Percentiles rank a stretch among this genome's conserved stretches.
phyloP scores from a whole-genome alignment of 1,140 invertebrate genomes.

The Drosophila serrata region DNA sequence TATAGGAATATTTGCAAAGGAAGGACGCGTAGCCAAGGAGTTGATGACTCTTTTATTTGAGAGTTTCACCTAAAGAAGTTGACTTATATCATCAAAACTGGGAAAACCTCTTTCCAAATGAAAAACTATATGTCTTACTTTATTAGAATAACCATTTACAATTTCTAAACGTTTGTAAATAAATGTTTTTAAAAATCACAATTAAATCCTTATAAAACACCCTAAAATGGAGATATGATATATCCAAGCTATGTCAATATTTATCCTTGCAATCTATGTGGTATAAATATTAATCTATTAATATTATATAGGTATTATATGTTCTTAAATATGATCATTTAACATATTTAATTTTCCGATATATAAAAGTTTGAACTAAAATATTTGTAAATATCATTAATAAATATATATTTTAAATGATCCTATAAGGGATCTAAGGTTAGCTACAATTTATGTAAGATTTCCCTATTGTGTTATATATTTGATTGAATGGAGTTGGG shows the following conservation, averaged over 20 bases:
- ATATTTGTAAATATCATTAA: no score
- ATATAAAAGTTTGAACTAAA: no score
- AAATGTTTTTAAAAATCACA: neutral
- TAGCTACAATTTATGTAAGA: neutral
- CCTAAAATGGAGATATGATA: no score
- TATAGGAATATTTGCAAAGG: neutral
- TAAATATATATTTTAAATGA: neutral
- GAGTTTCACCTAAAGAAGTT: neutral
- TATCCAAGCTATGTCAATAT: no score
- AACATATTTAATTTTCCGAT: no score
- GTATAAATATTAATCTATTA: no score
- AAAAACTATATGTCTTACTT: neutral
- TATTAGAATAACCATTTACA: no score
- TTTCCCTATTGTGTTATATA: neutral
- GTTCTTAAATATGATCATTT: no score
- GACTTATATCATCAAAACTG: neutral
- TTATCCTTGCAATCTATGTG: no score
- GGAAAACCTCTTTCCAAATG: neutral
- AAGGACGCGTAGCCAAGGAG: slow-evolving; percentile 66
- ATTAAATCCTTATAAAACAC: neutral
- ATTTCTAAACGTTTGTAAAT: neutral
- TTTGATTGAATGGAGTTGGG: slow-evolving; percentile 9
- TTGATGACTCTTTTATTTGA: neutral
- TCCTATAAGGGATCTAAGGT: no score
- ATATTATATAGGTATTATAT: no score